Percentiles rank a stretch among this genome's conserved stretches.
Conservation (phyloP, 2,113 vertebrate genomes). For the Plectropomus leopardus region DNA sequence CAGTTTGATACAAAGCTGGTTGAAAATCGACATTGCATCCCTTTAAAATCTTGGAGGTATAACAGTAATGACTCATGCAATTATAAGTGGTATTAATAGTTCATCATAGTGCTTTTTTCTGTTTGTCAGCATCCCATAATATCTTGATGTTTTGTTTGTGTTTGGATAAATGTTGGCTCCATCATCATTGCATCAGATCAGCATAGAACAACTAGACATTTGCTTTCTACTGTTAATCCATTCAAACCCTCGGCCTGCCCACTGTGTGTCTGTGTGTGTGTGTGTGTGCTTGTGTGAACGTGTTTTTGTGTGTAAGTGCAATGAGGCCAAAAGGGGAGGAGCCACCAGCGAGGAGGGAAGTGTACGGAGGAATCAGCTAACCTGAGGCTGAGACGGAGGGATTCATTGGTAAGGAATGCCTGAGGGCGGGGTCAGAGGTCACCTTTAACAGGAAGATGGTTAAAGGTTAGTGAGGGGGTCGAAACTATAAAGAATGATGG, state of each 20-base stretch:
- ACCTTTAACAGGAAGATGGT: background rate
- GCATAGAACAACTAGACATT: background rate
- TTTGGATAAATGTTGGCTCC: background rate
- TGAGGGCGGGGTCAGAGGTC: conserved; percentile 19
- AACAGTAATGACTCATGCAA: too few species aligned
- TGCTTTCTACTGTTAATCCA: background rate
- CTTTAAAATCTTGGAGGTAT: too few species aligned
- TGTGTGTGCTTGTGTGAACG: background rate
- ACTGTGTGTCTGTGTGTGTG: background rate
- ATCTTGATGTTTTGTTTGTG: background rate
- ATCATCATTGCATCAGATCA: too few species aligned
- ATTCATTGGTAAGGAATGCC: conserved; percentile 1
- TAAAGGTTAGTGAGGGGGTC: background rate
- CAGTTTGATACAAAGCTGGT: too few species aligned
- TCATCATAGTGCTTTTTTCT: too few species aligned
- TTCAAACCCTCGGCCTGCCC: background rate
- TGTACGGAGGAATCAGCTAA: background rate
- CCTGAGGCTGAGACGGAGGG: background rate
- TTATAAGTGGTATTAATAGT: too few species aligned
- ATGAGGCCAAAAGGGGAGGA: background rate
- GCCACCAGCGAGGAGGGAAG: background rate
- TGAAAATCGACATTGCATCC: too few species aligned
- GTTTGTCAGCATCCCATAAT: background rate
- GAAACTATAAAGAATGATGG: background rate
- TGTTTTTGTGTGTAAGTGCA: background rate